A percentile compares a stretch with the other conserved stretches of the same genome.
Conservation (phyloP, 2,888 invertebrate species). For the Empis livida region DNA sequence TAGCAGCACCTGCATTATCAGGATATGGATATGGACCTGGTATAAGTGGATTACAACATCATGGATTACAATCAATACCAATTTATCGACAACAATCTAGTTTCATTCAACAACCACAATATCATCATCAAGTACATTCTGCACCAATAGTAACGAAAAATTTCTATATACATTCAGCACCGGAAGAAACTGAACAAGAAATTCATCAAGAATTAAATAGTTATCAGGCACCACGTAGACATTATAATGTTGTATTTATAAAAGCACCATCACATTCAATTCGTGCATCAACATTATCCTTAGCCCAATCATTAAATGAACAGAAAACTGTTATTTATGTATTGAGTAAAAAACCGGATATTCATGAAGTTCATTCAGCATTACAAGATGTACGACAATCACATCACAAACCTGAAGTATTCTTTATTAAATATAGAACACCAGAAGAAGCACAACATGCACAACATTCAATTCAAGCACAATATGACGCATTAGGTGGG, state of each 20-base stretch:
- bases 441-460: conserved; percentile 33
- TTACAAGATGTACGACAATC: conserved; percentile 26
- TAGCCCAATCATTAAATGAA: conserved; percentile 28
- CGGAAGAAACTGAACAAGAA: conserved; percentile 32
- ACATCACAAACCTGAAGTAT: conserved; percentile 33
- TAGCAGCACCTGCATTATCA: neutral
- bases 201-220: conserved; percentile 27
- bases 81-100: neutral
- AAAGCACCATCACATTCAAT: conserved; percentile 31
- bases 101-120: neutral
- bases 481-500: conserved; percentile 33
- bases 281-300: conserved; percentile 25
- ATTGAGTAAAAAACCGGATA: conserved; percentile 30
- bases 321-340: conserved; percentile 36
- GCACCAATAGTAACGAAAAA: conserved; percentile 28
- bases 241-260: conserved; percentile 34
- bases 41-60: neutral
- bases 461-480: conserved; percentile 33
- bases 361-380: conserved; percentile 28
- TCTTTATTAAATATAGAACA: conserved; percentile 35
- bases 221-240: conserved; percentile 27
- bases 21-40: neutral
- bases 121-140: neutral
- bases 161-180: conserved; percentile 33
- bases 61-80: neutral